A percentile compares a stretch with the other conserved stretches of the same genome.
phyloP scores from a whole-genome alignment of 2,888 invertebrate genomes.

The Subacronicta megacephala region DNA sequence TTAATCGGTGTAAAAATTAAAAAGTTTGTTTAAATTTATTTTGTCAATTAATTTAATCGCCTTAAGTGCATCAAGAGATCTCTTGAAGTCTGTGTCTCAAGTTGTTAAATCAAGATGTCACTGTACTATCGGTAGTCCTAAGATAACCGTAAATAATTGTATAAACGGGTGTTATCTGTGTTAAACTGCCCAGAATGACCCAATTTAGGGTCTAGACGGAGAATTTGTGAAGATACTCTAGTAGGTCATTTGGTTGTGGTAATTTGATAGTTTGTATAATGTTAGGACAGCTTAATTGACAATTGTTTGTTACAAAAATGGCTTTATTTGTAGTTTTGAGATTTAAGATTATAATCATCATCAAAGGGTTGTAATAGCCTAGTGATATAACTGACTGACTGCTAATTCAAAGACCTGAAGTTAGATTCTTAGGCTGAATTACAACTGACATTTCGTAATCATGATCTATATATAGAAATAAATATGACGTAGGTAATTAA shows the following conservation, averaged over 20 bases:
- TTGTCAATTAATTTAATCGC: background rate
- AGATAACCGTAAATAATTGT: conserved; percentile 24
- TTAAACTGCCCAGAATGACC: conserved; percentile 13
- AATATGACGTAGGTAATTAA: too few species aligned
- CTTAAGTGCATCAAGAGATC: background rate
- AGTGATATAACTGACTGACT: too few species aligned
- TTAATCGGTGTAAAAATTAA: background rate
- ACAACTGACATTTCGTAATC: too few species aligned
- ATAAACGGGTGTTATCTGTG: conserved; percentile 20
- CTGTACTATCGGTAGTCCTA: conserved; percentile 1
- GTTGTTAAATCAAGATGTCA: background rate
- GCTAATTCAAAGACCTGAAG: too few species aligned
- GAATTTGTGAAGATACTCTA: conserved; percentile 15
- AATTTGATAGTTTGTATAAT: background rate
- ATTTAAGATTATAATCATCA: too few species aligned
- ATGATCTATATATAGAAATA: too few species aligned
- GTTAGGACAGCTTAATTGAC: too few species aligned
- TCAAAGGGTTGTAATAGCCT: too few species aligned
- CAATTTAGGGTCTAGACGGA: conserved; percentile 7
- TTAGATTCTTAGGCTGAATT: too few species aligned
- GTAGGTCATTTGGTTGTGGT: conserved; percentile 16
- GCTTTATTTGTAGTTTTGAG: too few species aligned
- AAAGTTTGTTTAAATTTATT: background rate
- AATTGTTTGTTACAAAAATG: too few species aligned
- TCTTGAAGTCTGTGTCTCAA: background rate